Conservation (phyloP, 1,140 invertebrate species). For the Zophobas atratus region DNA sequence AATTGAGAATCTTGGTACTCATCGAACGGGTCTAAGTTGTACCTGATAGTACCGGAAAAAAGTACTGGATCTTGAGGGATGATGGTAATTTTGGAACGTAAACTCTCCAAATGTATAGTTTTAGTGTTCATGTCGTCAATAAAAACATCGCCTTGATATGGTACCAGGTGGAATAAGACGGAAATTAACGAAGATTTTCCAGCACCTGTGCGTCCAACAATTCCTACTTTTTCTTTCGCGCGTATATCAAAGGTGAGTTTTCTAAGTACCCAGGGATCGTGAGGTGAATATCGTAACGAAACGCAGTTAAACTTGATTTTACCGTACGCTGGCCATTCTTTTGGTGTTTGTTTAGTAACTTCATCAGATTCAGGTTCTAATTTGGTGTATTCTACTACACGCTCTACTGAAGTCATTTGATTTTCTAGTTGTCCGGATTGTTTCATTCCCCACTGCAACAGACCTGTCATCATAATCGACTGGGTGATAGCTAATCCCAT, state of each 20-base stretch:
- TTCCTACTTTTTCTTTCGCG: conserved; percentile 77
- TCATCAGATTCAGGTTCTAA: conserved; percentile 69
- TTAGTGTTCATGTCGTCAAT: conserved; percentile 82
- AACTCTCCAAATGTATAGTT: conserved; percentile 76
- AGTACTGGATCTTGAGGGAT: conserved; percentile 90
- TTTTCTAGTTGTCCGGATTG: conserved; percentile 88
- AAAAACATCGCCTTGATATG: conserved; percentile 78
- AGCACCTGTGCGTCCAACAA: conserved; percentile 85
- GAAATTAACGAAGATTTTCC: conserved; percentile 88
- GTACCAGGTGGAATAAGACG: conserved; percentile 79
- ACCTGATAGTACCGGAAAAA: conserved; percentile 81
- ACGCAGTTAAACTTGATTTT: conserved; percentile 77
- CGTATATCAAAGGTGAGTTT: conserved; percentile 74
- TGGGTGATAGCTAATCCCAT: conserved; percentile 85
- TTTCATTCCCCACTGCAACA: conserved; percentile 88
- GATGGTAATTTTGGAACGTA: conserved; percentile 84
- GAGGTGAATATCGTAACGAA: conserved; percentile 76
- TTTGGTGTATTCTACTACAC: conserved; percentile 84
- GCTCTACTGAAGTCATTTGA: conserved; percentile 91
- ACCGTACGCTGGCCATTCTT: conserved; percentile 75
- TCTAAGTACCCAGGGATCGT: conserved; percentile 77
- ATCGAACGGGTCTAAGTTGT: conserved; percentile 89
- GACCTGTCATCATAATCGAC: conserved; percentile 82
- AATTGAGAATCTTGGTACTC: conserved; percentile 79
- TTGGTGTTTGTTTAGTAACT: conserved; percentile 81